Evolutionary conservation across 2,797 vertebrate genomes (phyloP), one percentile per base, ranked within the genome.

Genomic region (Triplophysa yarkandensis): DNA sequence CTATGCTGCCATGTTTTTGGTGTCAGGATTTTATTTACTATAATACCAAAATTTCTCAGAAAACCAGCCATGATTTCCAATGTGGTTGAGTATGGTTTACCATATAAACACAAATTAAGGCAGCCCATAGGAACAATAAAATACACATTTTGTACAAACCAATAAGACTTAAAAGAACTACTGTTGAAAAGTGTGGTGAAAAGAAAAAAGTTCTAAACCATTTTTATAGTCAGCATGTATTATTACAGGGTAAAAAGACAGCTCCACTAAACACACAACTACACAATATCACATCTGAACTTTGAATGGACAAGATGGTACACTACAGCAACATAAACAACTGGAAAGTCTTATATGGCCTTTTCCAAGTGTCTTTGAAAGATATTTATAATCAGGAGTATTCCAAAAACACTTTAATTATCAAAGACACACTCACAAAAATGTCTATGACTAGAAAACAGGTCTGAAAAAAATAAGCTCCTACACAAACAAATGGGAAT

Each of bases 341-440:
- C n/a, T 28, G 11, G 27, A 25, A 46, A 27, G 57, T 71, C 34
- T 73, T 28, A 48, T n/a, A 30, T 57, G 50, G 14, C n/a, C 25
- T 61, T 27, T n/a, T 52, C 54, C 1, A 9, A 58, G n/a, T 11
- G 41, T 32, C 32, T 65, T 19, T 7, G 25, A 25, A 8, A 54
- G 27, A 73, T 16, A 10, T 21, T 17, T 43, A 61, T 48, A 52
- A 77, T 71, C 16, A 32, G 61, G 63, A 74, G 32, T 71, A 58
- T 68, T 74, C 43, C 80, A 82, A 78, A 79, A 30, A 54, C 64
- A 80, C 71, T 76, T 81, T 75, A 80, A 82, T 74, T 75, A 78
- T 80, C 71, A 79, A 75, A 43, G 57, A 74, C 60, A 48, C n/a
- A 25, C 73, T 25, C 61, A 27, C 21, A 41, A 39, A 61, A 62